Base-by-base conservation (phyloP, 2,797 vertebrate genomes). In the Squalus acanthias region DNA sequence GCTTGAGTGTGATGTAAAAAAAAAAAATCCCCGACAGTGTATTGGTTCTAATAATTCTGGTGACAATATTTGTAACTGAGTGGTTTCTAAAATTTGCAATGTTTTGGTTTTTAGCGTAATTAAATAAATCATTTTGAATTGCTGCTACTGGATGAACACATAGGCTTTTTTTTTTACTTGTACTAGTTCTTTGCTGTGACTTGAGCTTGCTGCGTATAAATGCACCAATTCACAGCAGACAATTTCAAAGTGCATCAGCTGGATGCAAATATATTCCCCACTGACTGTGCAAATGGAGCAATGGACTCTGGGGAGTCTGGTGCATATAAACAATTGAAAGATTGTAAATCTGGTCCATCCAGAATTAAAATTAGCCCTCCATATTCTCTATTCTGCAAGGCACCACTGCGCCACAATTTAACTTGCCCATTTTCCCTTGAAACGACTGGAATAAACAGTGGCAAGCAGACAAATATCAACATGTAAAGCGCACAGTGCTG, bases 381-480 rank as follows among this genome's bases (percentile, higher is more conserved):
- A 67, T 92, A 20, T 33, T 67, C 63, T 92, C 15, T 10, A 92
- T n/a, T 69, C n/a, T 22, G 67, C n/a, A 93, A 69, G 39, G n/a
- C 65, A 69, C 39, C 67, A 69, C 1, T 39, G 67, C 63, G 10
- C 63, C 50, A 17, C 94, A 76, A 3, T 95, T 76, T 76, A 95
- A 74, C 2, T 74, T 57, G 46, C 33, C 94, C 15, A 8, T 95
- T 76, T 95, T n/a, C 70, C 10, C 63, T 76, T 60, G 15, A 95
- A 53, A 57, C 1, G 29, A 33, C 53, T 76, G 94, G 50, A 53
- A 76, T 95, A n/a, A 95, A 95, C 29, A 76, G 29, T 57, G 46
- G 70, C 26, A n/a, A 72, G 50, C 26, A 74, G 94, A 74, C 39
- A 72, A 76, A 95, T 95, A 57, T 95, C 94, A 76, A n/a, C 70